Percentiles rank a stretch among this genome's conserved stretches.
phyloP scores from a whole-genome alignment of 92 coral and sea anemone species.

The Palythoa heliodiscus region DNA sequence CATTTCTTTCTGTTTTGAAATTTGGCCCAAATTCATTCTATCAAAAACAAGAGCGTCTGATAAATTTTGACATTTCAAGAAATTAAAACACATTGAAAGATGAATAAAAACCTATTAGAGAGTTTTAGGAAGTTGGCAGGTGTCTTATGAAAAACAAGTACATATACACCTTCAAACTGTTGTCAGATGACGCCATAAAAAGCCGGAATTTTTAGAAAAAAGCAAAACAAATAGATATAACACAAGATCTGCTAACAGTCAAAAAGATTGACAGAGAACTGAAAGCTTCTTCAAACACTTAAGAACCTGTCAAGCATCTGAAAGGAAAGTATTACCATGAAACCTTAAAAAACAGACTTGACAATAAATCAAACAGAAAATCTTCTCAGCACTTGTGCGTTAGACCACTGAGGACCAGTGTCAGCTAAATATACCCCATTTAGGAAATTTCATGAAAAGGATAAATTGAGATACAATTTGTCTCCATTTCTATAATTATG shows the following conservation, averaged over 20 bases:
- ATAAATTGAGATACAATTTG: not conserved
- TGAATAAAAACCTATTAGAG: not conserved
- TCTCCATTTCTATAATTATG: not conserved
- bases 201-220: not conserved
- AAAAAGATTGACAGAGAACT: not conserved
- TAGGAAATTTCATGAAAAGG: slow-evolving; percentile 10
- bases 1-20: not conserved
- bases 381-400: not conserved
- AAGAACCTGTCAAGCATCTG: slow-evolving; percentile 29
- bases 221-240: not conserved
- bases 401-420: not conserved
- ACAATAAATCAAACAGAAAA: not conserved
- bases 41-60: not conserved
- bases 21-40: not conserved
- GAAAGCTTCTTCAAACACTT: not conserved
- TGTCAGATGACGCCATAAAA: not conserved
- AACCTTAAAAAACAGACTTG: slow-evolving; percentile 6
- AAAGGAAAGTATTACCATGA: not conserved
- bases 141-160: not conserved
- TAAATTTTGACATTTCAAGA: not conserved
- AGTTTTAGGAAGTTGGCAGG: not conserved
- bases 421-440: not conserved
- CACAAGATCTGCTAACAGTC: not conserved
- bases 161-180: not conserved
- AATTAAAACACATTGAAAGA: not conserved